These are phyloP conservation scores for Callionymus lyra DNA, from an alignment of 2,113 vertebrate species.

Conservation along the genomic window DNA sequence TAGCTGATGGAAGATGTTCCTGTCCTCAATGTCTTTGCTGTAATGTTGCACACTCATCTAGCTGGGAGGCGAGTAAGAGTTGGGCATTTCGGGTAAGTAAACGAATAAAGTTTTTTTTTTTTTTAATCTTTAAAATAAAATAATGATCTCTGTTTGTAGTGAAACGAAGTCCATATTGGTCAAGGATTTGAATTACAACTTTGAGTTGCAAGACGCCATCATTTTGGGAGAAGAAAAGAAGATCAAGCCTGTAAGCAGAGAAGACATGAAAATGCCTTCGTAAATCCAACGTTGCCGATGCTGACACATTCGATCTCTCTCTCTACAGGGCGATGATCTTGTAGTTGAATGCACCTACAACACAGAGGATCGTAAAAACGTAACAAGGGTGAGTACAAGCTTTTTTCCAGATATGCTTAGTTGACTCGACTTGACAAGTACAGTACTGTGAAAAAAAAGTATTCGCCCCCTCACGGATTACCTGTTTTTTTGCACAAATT, in stretches of 20 bases:
- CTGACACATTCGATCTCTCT: not conserved
- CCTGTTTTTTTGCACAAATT: too few species aligned
- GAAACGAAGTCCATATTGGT: conserved; percentile 66
- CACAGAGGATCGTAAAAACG: conserved; percentile 27
- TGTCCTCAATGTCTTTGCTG: conserved; percentile 66
- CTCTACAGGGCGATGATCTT: conserved; percentile 54
- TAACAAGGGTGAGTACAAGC: conserved; percentile 36
- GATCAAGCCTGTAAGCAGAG: conserved; percentile 52
- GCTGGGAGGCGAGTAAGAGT: conserved; percentile 66
- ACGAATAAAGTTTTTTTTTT: not conserved
- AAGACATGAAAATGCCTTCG: too few species aligned
- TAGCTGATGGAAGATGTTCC: conserved; percentile 36
- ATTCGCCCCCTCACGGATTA: too few species aligned
- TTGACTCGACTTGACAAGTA: too few species aligned
- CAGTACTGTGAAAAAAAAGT: not conserved
- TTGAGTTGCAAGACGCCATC: conserved; percentile 64
- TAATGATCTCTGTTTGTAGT: too few species aligned
- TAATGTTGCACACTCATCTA: conserved; percentile 72
- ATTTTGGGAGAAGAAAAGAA: conserved; percentile 51
- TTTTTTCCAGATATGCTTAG: too few species aligned
- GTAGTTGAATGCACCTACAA: conserved; percentile 62
- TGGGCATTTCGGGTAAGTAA: conserved; percentile 65
- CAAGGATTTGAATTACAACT: conserved; percentile 70
- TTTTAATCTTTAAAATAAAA: too few species aligned
- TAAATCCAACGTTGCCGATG: not conserved